phyloP scores from a whole-genome alignment of 2,113 vertebrate species.

The Mugil cephalus region DNA sequence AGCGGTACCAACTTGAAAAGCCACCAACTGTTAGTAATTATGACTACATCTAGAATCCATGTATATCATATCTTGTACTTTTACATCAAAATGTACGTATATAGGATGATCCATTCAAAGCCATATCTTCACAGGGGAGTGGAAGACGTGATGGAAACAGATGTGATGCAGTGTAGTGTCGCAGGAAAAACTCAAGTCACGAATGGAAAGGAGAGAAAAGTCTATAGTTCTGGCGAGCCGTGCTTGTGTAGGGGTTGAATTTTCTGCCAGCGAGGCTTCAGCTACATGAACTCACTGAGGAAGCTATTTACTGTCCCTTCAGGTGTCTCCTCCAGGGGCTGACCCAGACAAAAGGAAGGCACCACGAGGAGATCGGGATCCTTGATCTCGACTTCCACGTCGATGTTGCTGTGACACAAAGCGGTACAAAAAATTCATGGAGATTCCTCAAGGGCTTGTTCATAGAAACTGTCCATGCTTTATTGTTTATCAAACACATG shows the following conservation, averaged over 20 bases:
- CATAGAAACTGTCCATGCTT: not conserved
- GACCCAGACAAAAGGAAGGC: conserved; percentile 66
- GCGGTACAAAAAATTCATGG: not conserved
- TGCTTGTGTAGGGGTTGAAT: conserved; percentile 25
- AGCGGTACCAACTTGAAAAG: conserved; percentile 64
- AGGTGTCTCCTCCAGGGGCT: conserved; percentile 68
- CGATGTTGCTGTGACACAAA: conserved; percentile 48
- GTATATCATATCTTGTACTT: conserved; percentile 32
- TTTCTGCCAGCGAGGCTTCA: conserved; percentile 24
- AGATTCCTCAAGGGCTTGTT: not conserved
- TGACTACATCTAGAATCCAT: conserved; percentile 60
- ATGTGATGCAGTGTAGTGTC: conserved; percentile 48
- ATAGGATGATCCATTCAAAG: conserved; percentile 59
- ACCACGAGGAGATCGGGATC: conserved; percentile 68
- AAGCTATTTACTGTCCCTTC: conserved; percentile 75
- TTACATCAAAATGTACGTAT: conserved; percentile 51
- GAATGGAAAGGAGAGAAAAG: conserved; percentile 48
- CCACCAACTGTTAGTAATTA: conserved; percentile 71
- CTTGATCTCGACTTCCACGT: conserved; percentile 71
- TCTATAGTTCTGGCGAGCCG: conserved; percentile 46
- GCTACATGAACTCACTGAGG: conserved; percentile 73
- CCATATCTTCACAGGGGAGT: conserved; percentile 47
- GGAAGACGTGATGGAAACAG: conserved; percentile 57
- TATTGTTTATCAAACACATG: no score
- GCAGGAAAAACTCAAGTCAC: conserved; percentile 39